Conservation (phyloP, 1,140 invertebrate genomes). For the Homalodisca vitripennis region DNA sequence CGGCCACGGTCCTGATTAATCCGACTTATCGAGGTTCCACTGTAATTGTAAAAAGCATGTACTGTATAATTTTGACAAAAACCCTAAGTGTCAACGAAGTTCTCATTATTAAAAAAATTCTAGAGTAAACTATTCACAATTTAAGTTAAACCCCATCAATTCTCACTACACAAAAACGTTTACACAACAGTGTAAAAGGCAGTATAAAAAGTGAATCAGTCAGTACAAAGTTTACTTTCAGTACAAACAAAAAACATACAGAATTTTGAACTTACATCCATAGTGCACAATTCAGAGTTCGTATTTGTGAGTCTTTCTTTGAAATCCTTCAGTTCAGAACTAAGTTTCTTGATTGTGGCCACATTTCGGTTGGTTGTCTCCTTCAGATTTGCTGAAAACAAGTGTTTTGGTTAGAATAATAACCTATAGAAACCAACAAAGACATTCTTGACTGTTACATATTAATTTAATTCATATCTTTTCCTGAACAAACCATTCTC, state of each 20-base stretch:
- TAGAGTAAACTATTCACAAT: too few species aligned
- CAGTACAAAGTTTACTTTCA: conserved; percentile 19
- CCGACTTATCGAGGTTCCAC: too few species aligned
- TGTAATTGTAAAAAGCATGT: too few species aligned
- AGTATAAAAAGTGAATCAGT: too few species aligned
- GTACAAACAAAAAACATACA: background rate
- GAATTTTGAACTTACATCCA: conserved; percentile 51
- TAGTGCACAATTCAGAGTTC: conserved; percentile 55
- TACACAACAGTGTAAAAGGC: too few species aligned
- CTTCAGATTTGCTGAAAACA: conserved; percentile 7
- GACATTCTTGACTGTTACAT: background rate
- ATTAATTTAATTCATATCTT: background rate
- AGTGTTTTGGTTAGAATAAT: background rate
- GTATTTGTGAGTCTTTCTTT: conserved; percentile 56
- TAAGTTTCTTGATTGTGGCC: conserved; percentile 51
- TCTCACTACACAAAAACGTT: too few species aligned
- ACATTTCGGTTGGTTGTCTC: background rate
- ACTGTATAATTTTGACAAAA: too few species aligned
- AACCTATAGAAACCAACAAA: background rate
- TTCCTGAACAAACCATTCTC: background rate
- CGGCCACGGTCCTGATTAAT: too few species aligned
- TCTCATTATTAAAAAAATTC: too few species aligned
- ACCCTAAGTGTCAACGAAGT: too few species aligned
- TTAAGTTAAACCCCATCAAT: too few species aligned
- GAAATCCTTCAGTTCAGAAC: conserved; percentile 56